Percentiles rank a stretch among this genome's conserved stretches.
Conservation (phyloP, 2,888 invertebrate genomes). For the Parnassius smintheus region DNA sequence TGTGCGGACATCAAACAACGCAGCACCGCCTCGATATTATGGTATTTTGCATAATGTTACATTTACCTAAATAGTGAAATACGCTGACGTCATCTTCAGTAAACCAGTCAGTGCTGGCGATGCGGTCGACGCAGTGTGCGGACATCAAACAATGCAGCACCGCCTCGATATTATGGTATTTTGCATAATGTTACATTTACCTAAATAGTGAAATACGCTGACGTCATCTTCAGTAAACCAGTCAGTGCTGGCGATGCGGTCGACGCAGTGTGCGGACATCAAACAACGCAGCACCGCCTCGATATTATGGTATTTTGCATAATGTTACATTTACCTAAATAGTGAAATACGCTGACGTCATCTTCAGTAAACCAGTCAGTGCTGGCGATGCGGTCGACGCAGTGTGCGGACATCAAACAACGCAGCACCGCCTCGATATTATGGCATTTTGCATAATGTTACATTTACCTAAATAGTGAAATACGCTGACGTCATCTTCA, state of each 20-base stretch:
- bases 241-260: conserved; percentile 92
- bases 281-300: conserved; percentile 93
- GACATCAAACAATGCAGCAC: conserved; percentile 95
- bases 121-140: conserved; percentile 92
- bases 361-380: conserved; percentile 95
- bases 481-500: conserved; percentile 88
- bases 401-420: conserved; percentile 94
- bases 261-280: conserved; percentile 93
- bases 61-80: conserved; percentile 62
- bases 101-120: conserved; percentile 94
- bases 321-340: conserved; percentile 51
- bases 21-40: conserved; percentile 91
- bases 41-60: background rate
- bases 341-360: conserved; percentile 84
- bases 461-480: conserved; percentile 60
- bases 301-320: too few species aligned
- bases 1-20: conserved; percentile 94
- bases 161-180: too few species aligned
- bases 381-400: conserved; percentile 92
- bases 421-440: conserved; percentile 92
- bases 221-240: conserved; percentile 93
- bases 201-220: conserved; percentile 82
- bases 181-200: conserved; percentile 37
- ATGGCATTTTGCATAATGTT: background rate
- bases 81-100: conserved; percentile 91